phyloP scores from a whole-genome alignment of 2,888 invertebrate species.

The Deilephila porcellus region DNA sequence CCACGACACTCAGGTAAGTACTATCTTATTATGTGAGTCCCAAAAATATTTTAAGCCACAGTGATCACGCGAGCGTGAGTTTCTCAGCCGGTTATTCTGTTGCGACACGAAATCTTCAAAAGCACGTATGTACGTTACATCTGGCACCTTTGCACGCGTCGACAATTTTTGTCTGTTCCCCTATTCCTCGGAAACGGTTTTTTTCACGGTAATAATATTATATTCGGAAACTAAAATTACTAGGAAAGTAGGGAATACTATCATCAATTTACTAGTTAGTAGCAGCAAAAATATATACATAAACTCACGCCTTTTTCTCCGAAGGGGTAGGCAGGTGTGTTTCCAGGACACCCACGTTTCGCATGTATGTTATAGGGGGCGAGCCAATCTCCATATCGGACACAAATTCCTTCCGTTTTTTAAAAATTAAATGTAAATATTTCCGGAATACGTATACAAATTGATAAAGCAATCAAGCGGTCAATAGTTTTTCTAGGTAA shows the following conservation, averaged over 20 bases:
- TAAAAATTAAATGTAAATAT: background rate
- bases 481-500: background rate
- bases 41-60: too few relatives aligned
- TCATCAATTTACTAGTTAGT: too few relatives aligned
- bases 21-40: too few relatives aligned
- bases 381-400: too few relatives aligned
- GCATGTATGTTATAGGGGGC: too few relatives aligned
- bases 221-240: background rate
- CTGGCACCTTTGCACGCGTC: background rate
- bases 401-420: too few relatives aligned
- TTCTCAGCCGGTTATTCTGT: background rate
- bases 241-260: background rate
- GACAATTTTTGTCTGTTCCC: background rate
- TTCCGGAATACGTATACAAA: background rate
- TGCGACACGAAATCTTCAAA: background rate
- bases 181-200: background rate
- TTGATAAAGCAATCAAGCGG: background rate
- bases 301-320: too few relatives aligned
- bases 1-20: too few relatives aligned
- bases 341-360: too few relatives aligned
- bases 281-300: too few relatives aligned
- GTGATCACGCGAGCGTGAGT: too few relatives aligned
- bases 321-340: too few relatives aligned
- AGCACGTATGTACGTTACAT: background rate
- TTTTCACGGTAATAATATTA: background rate